These are phyloP conservation scores for Steinernema feltiae DNA, from an alignment of 1,140 invertebrate species.

Conservation along the genomic window DNA sequence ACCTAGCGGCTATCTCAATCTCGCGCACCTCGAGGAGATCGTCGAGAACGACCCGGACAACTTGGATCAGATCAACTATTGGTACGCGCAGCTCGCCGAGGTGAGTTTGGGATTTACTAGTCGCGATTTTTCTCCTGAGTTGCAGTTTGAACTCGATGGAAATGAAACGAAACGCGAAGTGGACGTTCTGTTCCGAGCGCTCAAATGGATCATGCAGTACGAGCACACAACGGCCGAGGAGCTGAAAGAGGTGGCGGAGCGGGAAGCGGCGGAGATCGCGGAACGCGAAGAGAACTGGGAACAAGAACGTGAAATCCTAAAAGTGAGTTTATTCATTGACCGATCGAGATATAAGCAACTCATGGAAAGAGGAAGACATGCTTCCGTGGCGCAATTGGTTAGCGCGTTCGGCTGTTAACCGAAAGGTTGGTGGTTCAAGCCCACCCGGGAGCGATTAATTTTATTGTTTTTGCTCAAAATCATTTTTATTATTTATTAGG, in stretches of 20 bases:
- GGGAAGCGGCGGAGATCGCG: slow-evolving; percentile 47
- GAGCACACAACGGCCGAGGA: slow-evolving; percentile 55
- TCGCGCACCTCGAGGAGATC: slow-evolving; percentile 28
- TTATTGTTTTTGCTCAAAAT: slow-evolving; percentile 11
- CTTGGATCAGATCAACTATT: slow-evolving; percentile 41
- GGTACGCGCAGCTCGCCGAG: slow-evolving; percentile 45
- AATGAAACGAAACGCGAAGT: slow-evolving; percentile 33
- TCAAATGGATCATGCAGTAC: slow-evolving; percentile 52
- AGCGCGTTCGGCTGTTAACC: slow-evolving; percentile 33
- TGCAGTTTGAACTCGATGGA: slow-evolving; percentile 36
- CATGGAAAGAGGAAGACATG: neutral
- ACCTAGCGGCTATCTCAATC: slow-evolving; percentile 15
- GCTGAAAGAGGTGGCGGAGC: slow-evolving; percentile 49
- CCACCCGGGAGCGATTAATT: slow-evolving; percentile 25
- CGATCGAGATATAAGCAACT: slow-evolving; percentile 6
- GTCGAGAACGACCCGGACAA: slow-evolving; percentile 42
- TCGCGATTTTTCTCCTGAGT: neutral
- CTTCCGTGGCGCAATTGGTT: slow-evolving; percentile 14
- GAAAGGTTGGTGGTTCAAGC: slow-evolving; percentile 32
- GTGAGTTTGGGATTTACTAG: slow-evolving; percentile 18
- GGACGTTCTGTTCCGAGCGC: slow-evolving; percentile 34
- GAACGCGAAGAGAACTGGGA: slow-evolving; percentile 56
- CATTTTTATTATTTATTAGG: slow-evolving; percentile 32
- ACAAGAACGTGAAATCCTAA: slow-evolving; percentile 41
- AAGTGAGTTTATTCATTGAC: slow-evolving; percentile 19